Conservation (phyloP, 2,113 vertebrate species). For the Pelvicachromis taeniatus region DNA sequence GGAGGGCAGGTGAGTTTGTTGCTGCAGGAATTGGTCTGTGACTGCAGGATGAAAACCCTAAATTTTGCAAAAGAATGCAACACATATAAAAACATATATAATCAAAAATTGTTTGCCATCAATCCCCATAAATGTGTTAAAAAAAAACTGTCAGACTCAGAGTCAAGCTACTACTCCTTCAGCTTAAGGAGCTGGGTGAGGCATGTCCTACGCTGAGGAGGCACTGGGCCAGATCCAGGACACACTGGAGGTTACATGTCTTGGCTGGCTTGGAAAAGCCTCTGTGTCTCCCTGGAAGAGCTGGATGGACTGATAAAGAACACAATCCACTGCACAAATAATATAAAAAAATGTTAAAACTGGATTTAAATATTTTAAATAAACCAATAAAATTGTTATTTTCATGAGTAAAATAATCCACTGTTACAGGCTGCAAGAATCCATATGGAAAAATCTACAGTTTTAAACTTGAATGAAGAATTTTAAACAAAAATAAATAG, state of each 20-base stretch:
- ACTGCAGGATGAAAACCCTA: not conserved
- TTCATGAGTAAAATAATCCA: not conserved
- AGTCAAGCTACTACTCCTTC: not conserved
- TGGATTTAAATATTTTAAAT: not conserved
- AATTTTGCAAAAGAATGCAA: not conserved
- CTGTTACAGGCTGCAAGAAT: not conserved
- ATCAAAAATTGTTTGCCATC: not conserved
- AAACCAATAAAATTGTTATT: accelerated
- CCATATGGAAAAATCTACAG: not conserved
- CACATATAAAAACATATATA: not conserved
- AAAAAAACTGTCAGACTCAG: not conserved
- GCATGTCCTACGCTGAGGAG: not conserved
- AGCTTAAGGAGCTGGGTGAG: not conserved
- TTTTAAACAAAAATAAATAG: not conserved
- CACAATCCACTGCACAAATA: not conserved
- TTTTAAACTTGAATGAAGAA: not conserved
- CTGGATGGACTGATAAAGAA: not conserved
- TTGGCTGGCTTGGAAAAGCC: not conserved
- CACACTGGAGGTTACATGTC: not conserved
- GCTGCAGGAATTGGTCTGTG: not conserved
- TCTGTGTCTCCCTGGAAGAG: not conserved
- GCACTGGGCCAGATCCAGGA: not conserved
- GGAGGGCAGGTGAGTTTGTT: not conserved
- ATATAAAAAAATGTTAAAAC: not conserved
- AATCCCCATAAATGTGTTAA: not conserved